Conservation (phyloP, 2,797 vertebrate genomes). For the Lutjanus campechanus region DNA sequence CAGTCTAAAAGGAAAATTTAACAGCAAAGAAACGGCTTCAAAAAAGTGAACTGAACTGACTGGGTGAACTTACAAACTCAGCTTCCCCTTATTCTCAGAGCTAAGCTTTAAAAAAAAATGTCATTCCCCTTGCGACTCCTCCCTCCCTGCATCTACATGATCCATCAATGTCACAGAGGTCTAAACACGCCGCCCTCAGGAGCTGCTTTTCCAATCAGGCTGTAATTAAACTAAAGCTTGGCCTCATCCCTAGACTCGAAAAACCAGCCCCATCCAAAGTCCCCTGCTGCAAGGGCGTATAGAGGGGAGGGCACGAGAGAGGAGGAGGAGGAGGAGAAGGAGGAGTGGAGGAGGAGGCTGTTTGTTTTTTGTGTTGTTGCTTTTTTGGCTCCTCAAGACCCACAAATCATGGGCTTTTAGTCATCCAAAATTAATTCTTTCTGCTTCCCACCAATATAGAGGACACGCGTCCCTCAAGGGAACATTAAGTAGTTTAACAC, state of each 20-base stretch:
- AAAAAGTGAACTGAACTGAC: not conserved
- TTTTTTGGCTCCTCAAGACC: slow-evolving; percentile 54
- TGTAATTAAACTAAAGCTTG: slow-evolving; percentile 82
- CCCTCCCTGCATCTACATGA: slow-evolving; percentile 65
- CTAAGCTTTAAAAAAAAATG: slow-evolving; percentile 26
- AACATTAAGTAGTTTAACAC: slow-evolving; percentile 64
- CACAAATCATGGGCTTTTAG: slow-evolving; percentile 69
- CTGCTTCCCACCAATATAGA: slow-evolving; percentile 66
- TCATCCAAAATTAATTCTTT: slow-evolving; percentile 75
- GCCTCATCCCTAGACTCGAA: slow-evolving; percentile 74
- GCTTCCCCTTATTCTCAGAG: slow-evolving; percentile 21
- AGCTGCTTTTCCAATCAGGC: slow-evolving; percentile 82
- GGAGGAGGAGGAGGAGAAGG: slow-evolving; percentile 12
- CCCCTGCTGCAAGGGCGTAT: slow-evolving; percentile 58
- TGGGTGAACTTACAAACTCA: slow-evolving; percentile 20
- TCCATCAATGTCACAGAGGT: slow-evolving; percentile 81
- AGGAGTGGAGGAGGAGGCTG: slow-evolving; percentile 39
- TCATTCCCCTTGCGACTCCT: slow-evolving; percentile 27
- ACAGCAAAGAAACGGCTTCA: not conserved
- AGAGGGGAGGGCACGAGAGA: slow-evolving; percentile 17
- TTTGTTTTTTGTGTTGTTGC: slow-evolving; percentile 48
- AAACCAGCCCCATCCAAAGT: slow-evolving; percentile 61
- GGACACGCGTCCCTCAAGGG: slow-evolving; percentile 65
- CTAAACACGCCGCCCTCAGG: slow-evolving; percentile 74
- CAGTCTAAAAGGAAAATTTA: not conserved